Evolutionary conservation across 2,888 invertebrate genomes (phyloP).

Genomic region (Apotomis turbidana): DNA sequence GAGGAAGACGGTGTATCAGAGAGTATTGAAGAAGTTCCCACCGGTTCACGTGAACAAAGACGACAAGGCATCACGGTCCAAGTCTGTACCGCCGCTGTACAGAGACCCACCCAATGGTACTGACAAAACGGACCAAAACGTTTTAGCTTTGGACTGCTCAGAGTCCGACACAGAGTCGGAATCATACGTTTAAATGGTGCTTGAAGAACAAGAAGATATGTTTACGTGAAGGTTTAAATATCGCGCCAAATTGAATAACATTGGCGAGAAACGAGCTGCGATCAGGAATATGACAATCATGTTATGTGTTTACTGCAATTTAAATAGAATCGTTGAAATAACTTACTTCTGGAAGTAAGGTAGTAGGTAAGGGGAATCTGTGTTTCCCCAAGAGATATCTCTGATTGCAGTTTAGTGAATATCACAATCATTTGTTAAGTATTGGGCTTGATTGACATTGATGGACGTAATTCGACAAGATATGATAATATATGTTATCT

Average conservation of each 20-base stretch:
- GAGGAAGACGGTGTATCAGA: conserved; percentile 78
- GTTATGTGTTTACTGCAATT: conserved; percentile 12
- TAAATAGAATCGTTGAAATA: not conserved
- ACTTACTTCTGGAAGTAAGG: conserved; percentile 36
- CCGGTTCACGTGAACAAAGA: conserved; percentile 86
- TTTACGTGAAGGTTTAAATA: conserved; percentile 38
- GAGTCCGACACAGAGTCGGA: conserved; percentile 82
- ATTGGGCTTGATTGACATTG: conserved; percentile 33
- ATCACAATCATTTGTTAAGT: conserved; percentile 34
- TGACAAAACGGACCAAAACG: conserved; percentile 67
- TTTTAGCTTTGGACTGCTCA: conserved; percentile 74
- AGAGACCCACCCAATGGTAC: conserved; percentile 70
- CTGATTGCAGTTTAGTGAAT: conserved; percentile 26
- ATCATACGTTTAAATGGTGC: conserved; percentile 70
- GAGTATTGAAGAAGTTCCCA: conserved; percentile 84
- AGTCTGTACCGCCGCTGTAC: conserved; percentile 78
- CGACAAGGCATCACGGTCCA: conserved; percentile 77
- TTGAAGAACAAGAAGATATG: conserved; percentile 48
- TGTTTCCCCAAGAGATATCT: conserved; percentile 13
- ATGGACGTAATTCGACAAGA: conserved; percentile 34
- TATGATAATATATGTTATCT: conserved; percentile 38
- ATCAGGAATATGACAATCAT: conserved; percentile 33
- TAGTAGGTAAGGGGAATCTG: not conserved
- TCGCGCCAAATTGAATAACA: conserved; percentile 4
- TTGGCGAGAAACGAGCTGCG: conserved; percentile 22